A percentile compares a stretch with the other conserved stretches of the same genome.
These are phyloP conservation scores for Epirrhoe alternata DNA, from an alignment of 2,888 invertebrate species.

Conservation along the genomic window DNA sequence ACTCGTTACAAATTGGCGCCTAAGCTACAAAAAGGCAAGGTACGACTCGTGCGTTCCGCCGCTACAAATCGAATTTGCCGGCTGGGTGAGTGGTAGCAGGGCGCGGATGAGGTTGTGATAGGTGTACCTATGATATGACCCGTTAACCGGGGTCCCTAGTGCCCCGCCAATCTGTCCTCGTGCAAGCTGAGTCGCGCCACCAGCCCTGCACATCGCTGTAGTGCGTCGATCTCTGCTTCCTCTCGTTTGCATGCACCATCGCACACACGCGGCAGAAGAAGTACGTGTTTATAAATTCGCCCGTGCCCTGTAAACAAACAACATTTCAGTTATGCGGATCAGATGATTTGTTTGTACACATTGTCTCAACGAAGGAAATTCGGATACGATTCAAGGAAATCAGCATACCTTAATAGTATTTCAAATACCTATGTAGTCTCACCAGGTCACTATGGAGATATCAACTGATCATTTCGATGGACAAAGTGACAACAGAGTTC, in stretches of 20 bases:
- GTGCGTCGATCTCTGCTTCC: slow-evolving; percentile 77
- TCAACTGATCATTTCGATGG: not conserved
- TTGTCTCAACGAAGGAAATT: slow-evolving; percentile 6
- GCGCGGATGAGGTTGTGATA: slow-evolving; percentile 19
- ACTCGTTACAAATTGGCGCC: slow-evolving; percentile 11
- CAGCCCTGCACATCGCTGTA: slow-evolving; percentile 95
- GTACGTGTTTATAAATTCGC: slow-evolving; percentile 97
- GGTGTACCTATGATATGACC: not conserved
- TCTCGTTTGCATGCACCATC: slow-evolving; percentile 89
- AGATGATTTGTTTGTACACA: slow-evolving; percentile 18
- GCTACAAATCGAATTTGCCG: slow-evolving; percentile 31
- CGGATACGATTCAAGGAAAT: slow-evolving; percentile 14
- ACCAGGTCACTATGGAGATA: not conserved
- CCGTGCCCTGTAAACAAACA: slow-evolving; percentile 88
- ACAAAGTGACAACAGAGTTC: not conserved
- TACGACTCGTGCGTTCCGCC: slow-evolving; percentile 20
- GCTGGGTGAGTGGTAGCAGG: slow-evolving; percentile 25
- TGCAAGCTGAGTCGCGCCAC: slow-evolving; percentile 93
- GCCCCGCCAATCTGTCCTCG: slow-evolving; percentile 79
- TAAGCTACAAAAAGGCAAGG: slow-evolving; percentile 23
- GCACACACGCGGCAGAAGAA: slow-evolving; percentile 97
- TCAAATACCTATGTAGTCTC: too few relatives aligned
- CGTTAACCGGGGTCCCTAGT: slow-evolving; percentile 52
- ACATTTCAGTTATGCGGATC: slow-evolving; percentile 14
- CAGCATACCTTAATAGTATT: slow-evolving; percentile 3